These are phyloP conservation scores for Atta colombica DNA, from an alignment of 1,140 invertebrate species.

Conservation along the genomic window DNA sequence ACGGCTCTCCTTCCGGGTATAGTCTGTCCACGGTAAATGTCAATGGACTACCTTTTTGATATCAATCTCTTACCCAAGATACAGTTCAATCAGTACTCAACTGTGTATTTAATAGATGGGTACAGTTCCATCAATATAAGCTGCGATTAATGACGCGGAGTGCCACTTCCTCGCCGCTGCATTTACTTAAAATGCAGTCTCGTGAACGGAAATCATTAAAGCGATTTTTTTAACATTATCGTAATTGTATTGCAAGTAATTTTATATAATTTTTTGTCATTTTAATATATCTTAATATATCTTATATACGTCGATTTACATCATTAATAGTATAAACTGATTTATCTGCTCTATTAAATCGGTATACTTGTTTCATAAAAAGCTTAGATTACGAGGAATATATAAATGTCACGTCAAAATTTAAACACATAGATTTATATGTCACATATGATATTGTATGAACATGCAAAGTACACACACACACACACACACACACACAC, in stretches of 20 bases:
- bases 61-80: slow-evolving; percentile 27
- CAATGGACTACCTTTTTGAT: slow-evolving; percentile 66
- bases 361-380: neutral
- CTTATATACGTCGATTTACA: neutral
- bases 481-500: too few species aligned
- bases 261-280: slow-evolving; percentile 12
- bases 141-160: slow-evolving; percentile 45
- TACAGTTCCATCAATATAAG: neutral
- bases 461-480: neutral
- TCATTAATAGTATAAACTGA: neutral
- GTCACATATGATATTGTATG: neutral
- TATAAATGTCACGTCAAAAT: neutral
- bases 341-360: neutral
- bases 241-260: slow-evolving; percentile 8
- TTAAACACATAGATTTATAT: neutral
- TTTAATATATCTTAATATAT: slow-evolving; percentile 2
- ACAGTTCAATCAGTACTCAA: slow-evolving; percentile 17
- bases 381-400: neutral
- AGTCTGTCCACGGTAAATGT: slow-evolving; percentile 56
- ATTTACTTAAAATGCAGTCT: slow-evolving; percentile 22
- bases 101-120: slow-evolving; percentile 34
- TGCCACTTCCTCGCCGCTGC: slow-evolving; percentile 20
- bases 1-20: slow-evolving; percentile 73
- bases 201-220: slow-evolving; percentile 34
- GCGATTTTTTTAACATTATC: slow-evolving; percentile 22